phyloP scores from a whole-genome alignment of 1,140 invertebrate species.

The Aphelinus certus region DNA sequence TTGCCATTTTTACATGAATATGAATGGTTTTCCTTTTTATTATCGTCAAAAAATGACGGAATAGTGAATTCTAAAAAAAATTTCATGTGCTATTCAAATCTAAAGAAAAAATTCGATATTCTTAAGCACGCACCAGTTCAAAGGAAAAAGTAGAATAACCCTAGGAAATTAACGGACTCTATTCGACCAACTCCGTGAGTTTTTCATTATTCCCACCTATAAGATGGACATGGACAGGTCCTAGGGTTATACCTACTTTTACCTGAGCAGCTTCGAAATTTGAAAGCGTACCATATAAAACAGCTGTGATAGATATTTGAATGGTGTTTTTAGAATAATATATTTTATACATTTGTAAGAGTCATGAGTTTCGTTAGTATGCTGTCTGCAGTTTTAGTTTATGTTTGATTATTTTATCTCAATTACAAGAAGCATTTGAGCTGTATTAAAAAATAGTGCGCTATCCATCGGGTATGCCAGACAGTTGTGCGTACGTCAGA shows the following conservation, averaged over 20 bases:
- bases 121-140: slow-evolving; percentile 23
- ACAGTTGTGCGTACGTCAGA: slow-evolving; percentile 33
- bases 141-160: slow-evolving; percentile 3
- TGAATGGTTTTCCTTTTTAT: too few relatives aligned
- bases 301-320: background rate
- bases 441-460: slow-evolving; percentile 33
- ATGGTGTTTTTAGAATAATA: slow-evolving; percentile 3
- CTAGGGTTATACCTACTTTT: slow-evolving; percentile 22
- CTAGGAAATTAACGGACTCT: background rate
- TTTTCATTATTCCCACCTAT: too few relatives aligned
- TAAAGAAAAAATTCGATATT: slow-evolving; percentile 6
- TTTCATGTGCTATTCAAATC: background rate
- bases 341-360: background rate
- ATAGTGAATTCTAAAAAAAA: background rate
- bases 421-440: slow-evolving; percentile 24
- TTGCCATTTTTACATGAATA: background rate
- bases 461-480: slow-evolving; percentile 34
- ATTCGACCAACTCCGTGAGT: too few relatives aligned
- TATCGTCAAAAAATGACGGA: background rate
- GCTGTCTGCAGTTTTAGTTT: background rate
- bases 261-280: slow-evolving; percentile 22
- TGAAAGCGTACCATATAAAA: slow-evolving; percentile 28
- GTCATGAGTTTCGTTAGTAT: slow-evolving; percentile 16
- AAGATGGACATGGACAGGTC: too few relatives aligned
- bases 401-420: background rate